phyloP scores from a whole-genome alignment of 1,140 invertebrate genomes.

The Tetragnatha versicolor region DNA sequence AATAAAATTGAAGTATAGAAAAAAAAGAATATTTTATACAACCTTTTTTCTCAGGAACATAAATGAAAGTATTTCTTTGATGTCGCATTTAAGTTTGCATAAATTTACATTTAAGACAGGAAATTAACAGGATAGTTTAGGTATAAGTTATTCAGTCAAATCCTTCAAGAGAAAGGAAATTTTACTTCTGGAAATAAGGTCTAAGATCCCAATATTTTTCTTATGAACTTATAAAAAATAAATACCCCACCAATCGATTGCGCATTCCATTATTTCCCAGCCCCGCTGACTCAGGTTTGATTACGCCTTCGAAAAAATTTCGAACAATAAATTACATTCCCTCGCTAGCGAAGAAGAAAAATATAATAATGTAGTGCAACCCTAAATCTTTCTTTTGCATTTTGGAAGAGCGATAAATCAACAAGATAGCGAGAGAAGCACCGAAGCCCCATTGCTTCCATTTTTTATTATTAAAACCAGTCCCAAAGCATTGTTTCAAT shows the following conservation, averaged over 20 bases:
- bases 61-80: no score
- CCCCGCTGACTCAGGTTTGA: not conserved
- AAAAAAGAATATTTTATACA: no score
- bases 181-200: no score
- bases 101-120: no score
- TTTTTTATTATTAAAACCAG: constrained; percentile 38
- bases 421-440: constrained; percentile 1
- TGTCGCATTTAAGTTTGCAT: no score
- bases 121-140: no score
- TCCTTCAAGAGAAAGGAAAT: no score
- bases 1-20: no score
- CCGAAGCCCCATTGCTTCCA: not conserved
- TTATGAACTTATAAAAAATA: not conserved
- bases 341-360: not conserved
- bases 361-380: not conserved
- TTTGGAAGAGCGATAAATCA: constrained; percentile 28
- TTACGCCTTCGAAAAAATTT: not conserved
- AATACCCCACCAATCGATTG: not conserved
- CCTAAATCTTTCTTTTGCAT: constrained; percentile 23
- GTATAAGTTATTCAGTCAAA: no score
- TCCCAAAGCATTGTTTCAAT: constrained; percentile 15
- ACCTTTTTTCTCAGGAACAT: no score
- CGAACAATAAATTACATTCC: not conserved
- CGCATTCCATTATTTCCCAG: not conserved
- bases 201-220: no score